phyloP scores from a whole-genome alignment of 2,113 vertebrate genomes.

The Oryzias curvinotus region DNA sequence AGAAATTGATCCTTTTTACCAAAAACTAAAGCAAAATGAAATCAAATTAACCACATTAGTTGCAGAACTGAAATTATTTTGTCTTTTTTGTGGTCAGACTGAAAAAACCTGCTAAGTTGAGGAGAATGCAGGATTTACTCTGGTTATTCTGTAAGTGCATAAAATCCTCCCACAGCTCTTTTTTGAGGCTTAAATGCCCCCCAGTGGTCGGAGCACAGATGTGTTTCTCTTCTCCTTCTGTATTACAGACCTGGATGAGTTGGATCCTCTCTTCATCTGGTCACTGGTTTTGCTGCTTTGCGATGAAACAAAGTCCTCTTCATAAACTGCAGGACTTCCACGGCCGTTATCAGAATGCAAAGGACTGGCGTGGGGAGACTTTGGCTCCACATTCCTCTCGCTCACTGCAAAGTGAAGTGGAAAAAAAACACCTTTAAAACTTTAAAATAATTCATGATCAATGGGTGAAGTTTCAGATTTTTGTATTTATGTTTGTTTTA shows the following conservation, averaged over 20 bases:
- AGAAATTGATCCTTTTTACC: background rate
- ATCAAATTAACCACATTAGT: background rate
- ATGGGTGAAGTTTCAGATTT: no score
- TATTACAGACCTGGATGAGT: conserved; percentile 77
- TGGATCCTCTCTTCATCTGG: conserved; percentile 73
- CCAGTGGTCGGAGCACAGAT: conserved; percentile 46
- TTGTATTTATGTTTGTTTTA: no score
- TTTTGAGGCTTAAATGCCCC: conserved; percentile 39
- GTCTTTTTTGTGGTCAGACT: no score
- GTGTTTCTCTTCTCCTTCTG: conserved; percentile 26
- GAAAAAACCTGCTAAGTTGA: no score
- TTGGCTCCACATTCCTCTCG: conserved; percentile 77
- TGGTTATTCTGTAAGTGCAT: no score
- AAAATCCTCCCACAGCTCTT: background rate
- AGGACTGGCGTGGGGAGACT: conserved; percentile 61
- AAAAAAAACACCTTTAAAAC: background rate
- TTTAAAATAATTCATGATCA: no score
- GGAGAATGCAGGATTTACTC: no score
- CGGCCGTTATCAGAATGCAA: conserved; percentile 67
- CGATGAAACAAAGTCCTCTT: conserved; percentile 88
- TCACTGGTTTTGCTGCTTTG: conserved; percentile 77
- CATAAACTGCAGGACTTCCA: conserved; percentile 77
- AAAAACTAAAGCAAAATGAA: background rate
- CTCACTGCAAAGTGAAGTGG: conserved; percentile 61
- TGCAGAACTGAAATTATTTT: no score